Evolutionary conservation across 1,140 invertebrate genomes (phyloP).

Genomic region (Leptonema lineaticorne): DNA sequence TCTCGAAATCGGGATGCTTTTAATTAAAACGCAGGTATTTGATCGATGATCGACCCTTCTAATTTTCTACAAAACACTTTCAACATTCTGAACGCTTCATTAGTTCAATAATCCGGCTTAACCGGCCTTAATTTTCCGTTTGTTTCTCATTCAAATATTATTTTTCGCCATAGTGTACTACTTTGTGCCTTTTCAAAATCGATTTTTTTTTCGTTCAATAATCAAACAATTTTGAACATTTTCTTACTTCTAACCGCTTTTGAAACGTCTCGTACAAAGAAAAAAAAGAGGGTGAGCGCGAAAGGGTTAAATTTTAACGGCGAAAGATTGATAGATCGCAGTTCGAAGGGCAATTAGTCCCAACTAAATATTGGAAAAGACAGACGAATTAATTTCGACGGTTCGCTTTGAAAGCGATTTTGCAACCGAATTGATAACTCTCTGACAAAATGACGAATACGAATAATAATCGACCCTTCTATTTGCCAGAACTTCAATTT

Average conservation of each 20-base stretch:
- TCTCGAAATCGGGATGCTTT: conserved; percentile 14
- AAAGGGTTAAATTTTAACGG: background rate
- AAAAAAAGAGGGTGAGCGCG: background rate
- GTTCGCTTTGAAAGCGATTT: conserved; percentile 20
- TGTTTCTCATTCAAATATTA: conserved; percentile 31
- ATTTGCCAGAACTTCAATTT: too few relatives aligned
- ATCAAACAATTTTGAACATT: too few relatives aligned
- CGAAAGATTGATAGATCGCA: conserved; percentile 25
- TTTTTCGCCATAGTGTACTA: too few relatives aligned
- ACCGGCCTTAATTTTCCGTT: conserved; percentile 29
- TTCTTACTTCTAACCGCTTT: too few relatives aligned
- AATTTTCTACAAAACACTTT: background rate
- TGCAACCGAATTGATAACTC: conserved; percentile 3
- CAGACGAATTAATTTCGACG: conserved; percentile 22
- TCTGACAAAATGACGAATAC: conserved; percentile 11
- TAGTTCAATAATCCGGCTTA: conserved; percentile 26
- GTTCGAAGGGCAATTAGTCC: conserved; percentile 27
- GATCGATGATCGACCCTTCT: conserved; percentile 12
- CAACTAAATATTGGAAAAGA: conserved; percentile 31
- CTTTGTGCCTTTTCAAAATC: too few relatives aligned
- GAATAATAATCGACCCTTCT: background rate
- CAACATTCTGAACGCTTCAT: conserved; percentile 31
- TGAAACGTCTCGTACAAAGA: too few relatives aligned
- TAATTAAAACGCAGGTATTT: conserved; percentile 19
- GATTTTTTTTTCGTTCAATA: too few relatives aligned